Base-by-base conservation (phyloP, 1,140 invertebrate genomes). In the Rhopalosiphum padi region DNA sequence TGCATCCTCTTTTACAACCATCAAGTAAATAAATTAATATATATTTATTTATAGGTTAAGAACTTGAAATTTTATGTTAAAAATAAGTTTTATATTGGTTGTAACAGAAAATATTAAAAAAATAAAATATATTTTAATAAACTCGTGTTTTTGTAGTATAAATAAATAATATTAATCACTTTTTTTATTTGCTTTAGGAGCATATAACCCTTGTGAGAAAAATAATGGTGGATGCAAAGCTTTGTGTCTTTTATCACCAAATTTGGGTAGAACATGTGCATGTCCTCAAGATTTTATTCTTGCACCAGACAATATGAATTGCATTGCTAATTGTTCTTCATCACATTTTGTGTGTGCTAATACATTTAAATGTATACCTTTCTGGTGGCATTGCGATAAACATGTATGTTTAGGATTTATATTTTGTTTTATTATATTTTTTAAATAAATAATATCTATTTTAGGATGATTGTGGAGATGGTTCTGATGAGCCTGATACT, bases 241-340 rank as follows among this genome's bases (percentile, higher is more conserved):
- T 1, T 95, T 98, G 35, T 99, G 98, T 95, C 95, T 99, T 93
- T 95, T 99, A 37, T 96, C 96, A 25, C 97, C 97, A 0, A 94
- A 94, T 93, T 95, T 95, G 15, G 94, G 94, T 55, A 94, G 94
- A 15, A 96, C 96, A 41, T 98, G 98, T 95, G 96, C 96, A 0
- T 98, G 98, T 95, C 98, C 98, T 25, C 97, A 98, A 95, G 97
- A 97, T 95, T 98, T 97, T 95, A 95, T 97, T 48, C 95, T 98
- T 68, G 96, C 95, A 6, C 95, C 95, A 1, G 97, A 98, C 95
- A 96, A 96, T 0, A 95, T 96, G 88, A 96, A 96, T 5, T 99
- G 98, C 95, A 95, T 96, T 9, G 96, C 97, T 88, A 98, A 98
- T 95, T 98, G 98, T 95, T 97, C 97, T 2, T 96, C 97, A 2